phyloP scores from a whole-genome alignment of 2,888 invertebrate genomes.

The Coelinius sp. region DNA sequence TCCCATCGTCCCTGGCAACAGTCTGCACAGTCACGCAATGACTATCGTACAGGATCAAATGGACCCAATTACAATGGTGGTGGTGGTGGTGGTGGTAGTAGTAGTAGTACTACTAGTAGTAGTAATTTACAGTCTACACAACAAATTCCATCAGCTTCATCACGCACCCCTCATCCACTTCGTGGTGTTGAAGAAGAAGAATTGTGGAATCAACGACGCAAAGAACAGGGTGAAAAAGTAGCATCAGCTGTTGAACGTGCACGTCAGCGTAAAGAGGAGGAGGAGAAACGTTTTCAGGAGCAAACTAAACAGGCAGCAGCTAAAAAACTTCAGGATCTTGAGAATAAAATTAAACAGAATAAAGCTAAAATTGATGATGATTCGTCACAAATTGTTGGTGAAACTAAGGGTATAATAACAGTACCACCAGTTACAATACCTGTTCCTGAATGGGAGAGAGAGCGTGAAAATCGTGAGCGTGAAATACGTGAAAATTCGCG shows the following conservation, averaged over 20 bases:
- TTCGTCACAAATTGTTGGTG: slow-evolving; percentile 59
- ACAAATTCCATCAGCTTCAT: no score
- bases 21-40: slow-evolving; percentile 43
- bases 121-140: no score
- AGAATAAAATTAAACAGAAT: slow-evolving; percentile 78
- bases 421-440: slow-evolving; percentile 71
- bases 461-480: slow-evolving; percentile 68
- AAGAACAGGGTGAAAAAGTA: slow-evolving; percentile 80
- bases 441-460: slow-evolving; percentile 74
- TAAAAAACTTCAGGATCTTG: slow-evolving; percentile 79
- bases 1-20: slow-evolving; percentile 48
- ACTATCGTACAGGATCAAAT: slow-evolving; percentile 60
- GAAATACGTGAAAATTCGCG: slow-evolving; percentile 70
- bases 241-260: slow-evolving; percentile 87
- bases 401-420: slow-evolving; percentile 70
- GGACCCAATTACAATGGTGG: no score
- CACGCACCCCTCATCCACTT: slow-evolving; percentile 67
- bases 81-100: no score
- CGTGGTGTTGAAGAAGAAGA: slow-evolving; percentile 75
- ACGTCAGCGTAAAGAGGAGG: slow-evolving; percentile 88
- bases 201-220: slow-evolving; percentile 80
- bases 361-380: slow-evolving; percentile 71
- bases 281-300: slow-evolving; percentile 84
- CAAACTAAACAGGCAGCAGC: slow-evolving; percentile 76
- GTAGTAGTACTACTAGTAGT: no score